phyloP scores from a whole-genome alignment of 23 tunicate genomes.

The Phallusia fumigata region DNA sequence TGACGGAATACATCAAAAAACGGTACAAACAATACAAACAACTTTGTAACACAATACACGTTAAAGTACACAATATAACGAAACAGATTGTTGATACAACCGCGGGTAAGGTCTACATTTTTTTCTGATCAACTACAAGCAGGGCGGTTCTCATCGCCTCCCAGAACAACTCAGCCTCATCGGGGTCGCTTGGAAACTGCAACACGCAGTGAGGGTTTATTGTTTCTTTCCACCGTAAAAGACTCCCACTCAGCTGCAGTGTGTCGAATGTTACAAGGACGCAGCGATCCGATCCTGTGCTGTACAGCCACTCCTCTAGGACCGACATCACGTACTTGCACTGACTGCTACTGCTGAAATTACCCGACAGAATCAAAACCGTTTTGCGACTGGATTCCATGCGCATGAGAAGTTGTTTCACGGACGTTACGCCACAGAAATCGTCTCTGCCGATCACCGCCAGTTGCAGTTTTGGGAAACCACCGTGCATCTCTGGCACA shows the following conservation, averaged over 20 bases:
- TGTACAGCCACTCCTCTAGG: constrained; percentile 24
- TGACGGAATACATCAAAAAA: no score
- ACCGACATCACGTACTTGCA: constrained; percentile 38
- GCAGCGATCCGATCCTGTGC: not conserved
- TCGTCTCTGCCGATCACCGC: constrained; percentile 32
- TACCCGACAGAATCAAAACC: not conserved
- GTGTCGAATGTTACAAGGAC: constrained; percentile 7
- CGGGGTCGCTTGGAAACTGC: not conserved
- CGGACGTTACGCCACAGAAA: constrained; percentile 28
- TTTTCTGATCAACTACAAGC: no score
- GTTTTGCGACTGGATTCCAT: constrained; percentile 37
- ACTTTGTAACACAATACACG: no score
- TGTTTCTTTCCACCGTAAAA: not conserved
- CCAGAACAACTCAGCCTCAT: constrained; percentile 13
- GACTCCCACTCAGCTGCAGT: not conserved
- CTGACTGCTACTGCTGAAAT: not conserved
- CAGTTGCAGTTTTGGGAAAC: not conserved
- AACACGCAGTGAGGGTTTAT: not conserved
- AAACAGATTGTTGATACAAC: no score
- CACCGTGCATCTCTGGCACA: constrained; percentile 26
- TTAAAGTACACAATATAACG: no score
- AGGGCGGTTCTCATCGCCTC: not conserved
- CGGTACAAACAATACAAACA: no score
- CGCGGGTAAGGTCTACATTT: no score
- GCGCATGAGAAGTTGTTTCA: constrained; percentile 22